phyloP scores from a whole-genome alignment of 1,140 invertebrate species.

The Steinernema khuongi region DNA sequence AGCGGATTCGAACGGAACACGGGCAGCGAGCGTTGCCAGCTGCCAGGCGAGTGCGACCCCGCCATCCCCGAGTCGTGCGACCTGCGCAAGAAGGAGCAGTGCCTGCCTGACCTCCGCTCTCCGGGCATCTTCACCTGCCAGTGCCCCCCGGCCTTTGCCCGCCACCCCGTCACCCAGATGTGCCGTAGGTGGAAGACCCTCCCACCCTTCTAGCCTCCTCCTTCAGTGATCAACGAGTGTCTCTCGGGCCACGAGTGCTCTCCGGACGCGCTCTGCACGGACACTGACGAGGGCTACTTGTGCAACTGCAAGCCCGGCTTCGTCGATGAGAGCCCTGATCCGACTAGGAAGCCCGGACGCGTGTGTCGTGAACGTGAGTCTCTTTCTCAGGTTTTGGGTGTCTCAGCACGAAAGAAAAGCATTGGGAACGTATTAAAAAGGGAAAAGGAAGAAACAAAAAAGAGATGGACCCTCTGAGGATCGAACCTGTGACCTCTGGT shows the following conservation, averaged over 20 bases:
- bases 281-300: constrained; percentile 54
- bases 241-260: constrained; percentile 49
- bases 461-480: no score
- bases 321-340: constrained; percentile 53
- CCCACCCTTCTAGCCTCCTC: not conserved
- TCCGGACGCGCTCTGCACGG: constrained; percentile 48
- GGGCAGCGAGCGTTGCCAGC: constrained; percentile 40
- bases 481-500: no score
- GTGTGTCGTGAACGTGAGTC: constrained; percentile 38
- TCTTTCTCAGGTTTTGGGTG: not conserved
- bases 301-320: constrained; percentile 51
- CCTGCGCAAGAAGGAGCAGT: constrained; percentile 54
- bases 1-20: constrained; percentile 49
- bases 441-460: no score
- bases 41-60: constrained; percentile 56
- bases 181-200: constrained; percentile 44
- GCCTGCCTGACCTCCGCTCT: constrained; percentile 42
- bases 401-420: no score
- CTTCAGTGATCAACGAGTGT: constrained; percentile 55
- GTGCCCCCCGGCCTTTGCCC: constrained; percentile 43
- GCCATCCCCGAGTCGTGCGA: constrained; percentile 44
- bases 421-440: no score
- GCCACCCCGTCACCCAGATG: constrained; percentile 56
- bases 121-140: constrained; percentile 53
- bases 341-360: constrained; percentile 49